Evolutionary conservation across 2,797 vertebrate genomes (phyloP).

Genomic region (Cuniculus paca): DNA sequence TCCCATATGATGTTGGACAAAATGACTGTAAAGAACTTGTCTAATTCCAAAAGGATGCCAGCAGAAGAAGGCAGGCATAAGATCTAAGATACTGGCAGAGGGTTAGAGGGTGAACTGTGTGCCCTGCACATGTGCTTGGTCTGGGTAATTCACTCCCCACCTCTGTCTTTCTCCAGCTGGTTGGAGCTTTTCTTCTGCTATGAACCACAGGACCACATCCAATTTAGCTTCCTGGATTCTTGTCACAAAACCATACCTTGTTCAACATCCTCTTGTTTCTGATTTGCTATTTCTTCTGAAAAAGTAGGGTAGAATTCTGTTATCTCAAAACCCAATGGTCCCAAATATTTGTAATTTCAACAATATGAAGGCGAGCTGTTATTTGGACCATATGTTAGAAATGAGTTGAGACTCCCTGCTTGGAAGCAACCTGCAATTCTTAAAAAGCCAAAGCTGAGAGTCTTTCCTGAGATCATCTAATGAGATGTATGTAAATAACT

Average conservation of each 20-base stretch:
- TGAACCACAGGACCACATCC: background rate
- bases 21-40: background rate
- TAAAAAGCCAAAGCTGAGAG: background rate
- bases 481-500: slow-evolving; percentile 63
- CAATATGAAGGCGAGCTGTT: background rate
- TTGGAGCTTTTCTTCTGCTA: background rate
- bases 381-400: background rate
- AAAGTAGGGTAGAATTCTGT: background rate
- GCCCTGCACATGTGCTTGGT: too few species aligned
- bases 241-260: background rate
- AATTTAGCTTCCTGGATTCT: background rate
- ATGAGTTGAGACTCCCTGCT: background rate
- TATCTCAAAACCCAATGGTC: background rate
- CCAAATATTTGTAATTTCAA: background rate
- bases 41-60: background rate
- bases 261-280: background rate
- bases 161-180: background rate
- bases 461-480: slow-evolving; percentile 13
- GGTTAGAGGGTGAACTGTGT: background rate
- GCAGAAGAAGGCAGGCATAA: background rate
- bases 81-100: background rate
- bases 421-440: background rate
- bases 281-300: background rate
- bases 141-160: background rate
- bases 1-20: background rate